phyloP scores from a whole-genome alignment of 2,113 vertebrate genomes.

The Vimba vimba region DNA sequence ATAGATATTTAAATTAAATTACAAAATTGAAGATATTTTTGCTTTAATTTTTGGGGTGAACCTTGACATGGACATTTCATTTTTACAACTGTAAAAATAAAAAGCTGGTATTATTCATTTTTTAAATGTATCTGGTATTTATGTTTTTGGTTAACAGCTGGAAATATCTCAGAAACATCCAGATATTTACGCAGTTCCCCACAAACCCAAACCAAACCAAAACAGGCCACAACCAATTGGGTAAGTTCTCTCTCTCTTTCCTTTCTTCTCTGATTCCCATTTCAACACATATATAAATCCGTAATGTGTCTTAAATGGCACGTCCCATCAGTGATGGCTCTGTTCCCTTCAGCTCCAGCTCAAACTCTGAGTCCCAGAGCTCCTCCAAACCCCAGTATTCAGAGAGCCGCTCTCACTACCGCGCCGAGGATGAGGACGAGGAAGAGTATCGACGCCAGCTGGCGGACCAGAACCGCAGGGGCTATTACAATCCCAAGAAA shows the following conservation, averaged over 20 bases:
- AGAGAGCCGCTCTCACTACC: constrained; percentile 69
- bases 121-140: constrained; percentile 24
- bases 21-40: no score
- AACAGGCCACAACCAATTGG: constrained; percentile 82
- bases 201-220: constrained; percentile 91
- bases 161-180: constrained; percentile 98
- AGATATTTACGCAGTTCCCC: constrained; percentile 93
- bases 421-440: constrained; percentile 78
- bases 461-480: constrained; percentile 83
- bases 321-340: neutral
- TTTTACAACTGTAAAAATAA: no score
- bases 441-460: constrained; percentile 89
- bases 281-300: neutral
- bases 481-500: constrained; percentile 86
- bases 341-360: constrained; percentile 70
- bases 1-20: no score
- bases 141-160: constrained; percentile 72
- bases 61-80: no score
- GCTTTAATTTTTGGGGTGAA: no score
- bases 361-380: constrained; percentile 85
- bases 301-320: neutral
- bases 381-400: constrained; percentile 72
- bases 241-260: constrained; percentile 70
- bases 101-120: neutral
- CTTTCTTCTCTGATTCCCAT: no score